Conservation (phyloP, 2,888 invertebrate genomes). For the Nowickia ferox region DNA sequence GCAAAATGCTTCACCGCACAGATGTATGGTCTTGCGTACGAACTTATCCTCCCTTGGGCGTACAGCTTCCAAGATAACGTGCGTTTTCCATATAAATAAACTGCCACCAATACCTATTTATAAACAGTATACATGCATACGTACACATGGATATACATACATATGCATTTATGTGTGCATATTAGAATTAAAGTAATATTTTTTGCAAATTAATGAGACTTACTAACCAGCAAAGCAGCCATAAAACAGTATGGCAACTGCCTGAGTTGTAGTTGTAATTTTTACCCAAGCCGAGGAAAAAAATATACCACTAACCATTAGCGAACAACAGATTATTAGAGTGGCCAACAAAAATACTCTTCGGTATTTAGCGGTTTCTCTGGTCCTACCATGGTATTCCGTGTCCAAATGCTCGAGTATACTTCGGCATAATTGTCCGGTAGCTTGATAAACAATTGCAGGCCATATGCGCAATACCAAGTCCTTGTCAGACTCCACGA, state of each 20-base stretch:
- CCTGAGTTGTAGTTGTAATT: constrained; percentile 80
- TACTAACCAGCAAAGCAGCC: constrained; percentile 81
- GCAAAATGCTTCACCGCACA: constrained; percentile 83
- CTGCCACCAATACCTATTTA: constrained; percentile 81
- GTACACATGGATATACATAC: too few species aligned
- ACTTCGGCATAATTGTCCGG: constrained; percentile 81
- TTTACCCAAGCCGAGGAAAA: constrained; percentile 82
- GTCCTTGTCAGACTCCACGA: constrained; percentile 82
- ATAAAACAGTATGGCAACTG: constrained; percentile 81
- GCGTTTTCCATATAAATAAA: constrained; percentile 81
- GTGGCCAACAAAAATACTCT: constrained; percentile 80
- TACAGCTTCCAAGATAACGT: constrained; percentile 82
- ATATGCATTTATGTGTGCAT: too few species aligned
- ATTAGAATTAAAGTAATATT: too few species aligned
- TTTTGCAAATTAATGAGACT: too few species aligned
- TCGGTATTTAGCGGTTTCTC: constrained; percentile 79
- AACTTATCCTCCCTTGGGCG: constrained; percentile 82
- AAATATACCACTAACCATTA: constrained; percentile 81
- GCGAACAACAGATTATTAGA: constrained; percentile 79
- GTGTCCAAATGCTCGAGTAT: constrained; percentile 81
- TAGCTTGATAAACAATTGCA: constrained; percentile 82
- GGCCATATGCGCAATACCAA: constrained; percentile 82
- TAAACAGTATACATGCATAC: too few species aligned
- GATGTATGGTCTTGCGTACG: constrained; percentile 81
- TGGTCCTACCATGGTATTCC: constrained; percentile 79